A percentile compares a stretch with the other conserved stretches of the same genome.
These are phyloP conservation scores for Drepanosiphum platanoidis DNA, from an alignment of 2,888 invertebrate genomes.

Conservation along the genomic window DNA sequence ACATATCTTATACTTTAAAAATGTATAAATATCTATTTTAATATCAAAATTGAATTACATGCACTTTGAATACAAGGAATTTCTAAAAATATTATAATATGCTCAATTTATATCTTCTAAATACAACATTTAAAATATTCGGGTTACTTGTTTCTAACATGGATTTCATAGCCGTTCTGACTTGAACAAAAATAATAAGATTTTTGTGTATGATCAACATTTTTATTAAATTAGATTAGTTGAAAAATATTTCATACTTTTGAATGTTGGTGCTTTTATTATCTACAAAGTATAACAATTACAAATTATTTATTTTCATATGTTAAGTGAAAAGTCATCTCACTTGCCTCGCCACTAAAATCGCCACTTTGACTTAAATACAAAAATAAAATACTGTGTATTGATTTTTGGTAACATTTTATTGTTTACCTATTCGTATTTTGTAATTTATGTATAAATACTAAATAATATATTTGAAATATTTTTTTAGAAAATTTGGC, in stretches of 20 bases:
- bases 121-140: background rate
- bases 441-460: background rate
- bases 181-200: background rate
- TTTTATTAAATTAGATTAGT: background rate
- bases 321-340: background rate
- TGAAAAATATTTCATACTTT: background rate
- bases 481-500: background rate
- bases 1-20: too few relatives aligned
- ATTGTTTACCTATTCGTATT: background rate
- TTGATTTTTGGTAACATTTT: background rate
- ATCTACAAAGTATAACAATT: background rate
- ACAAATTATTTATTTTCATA: background rate
- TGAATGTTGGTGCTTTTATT: background rate
- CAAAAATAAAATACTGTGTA: background rate
- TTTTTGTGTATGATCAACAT: background rate
- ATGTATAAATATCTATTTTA: background rate
- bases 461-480: background rate
- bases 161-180: background rate
- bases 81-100: background rate
- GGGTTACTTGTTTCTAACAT: background rate
- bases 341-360: background rate
- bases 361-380: slow-evolving; percentile 4
- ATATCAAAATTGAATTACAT: background rate
- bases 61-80: background rate
- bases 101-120: background rate